These are phyloP conservation scores for Callorhinus ursinus DNA, from an alignment of 2,113 vertebrate genomes.

Conservation along the genomic window DNA sequence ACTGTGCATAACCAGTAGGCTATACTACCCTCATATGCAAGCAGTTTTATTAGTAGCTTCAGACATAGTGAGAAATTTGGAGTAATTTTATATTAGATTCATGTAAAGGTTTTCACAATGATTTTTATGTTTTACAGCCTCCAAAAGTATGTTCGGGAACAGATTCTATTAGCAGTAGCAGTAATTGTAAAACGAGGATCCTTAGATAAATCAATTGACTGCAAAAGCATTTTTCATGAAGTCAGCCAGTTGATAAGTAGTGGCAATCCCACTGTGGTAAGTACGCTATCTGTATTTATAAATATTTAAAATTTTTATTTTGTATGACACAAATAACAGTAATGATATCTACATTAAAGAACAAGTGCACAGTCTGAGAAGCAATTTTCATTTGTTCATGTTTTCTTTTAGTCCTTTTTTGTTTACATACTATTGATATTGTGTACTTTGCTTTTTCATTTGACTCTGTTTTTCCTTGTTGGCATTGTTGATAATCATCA, in stretches of 20 bases:
- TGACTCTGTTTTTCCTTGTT: conserved; percentile 50
- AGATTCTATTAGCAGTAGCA: conserved; percentile 97
- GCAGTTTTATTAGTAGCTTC: not conserved
- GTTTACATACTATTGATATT: not conserved
- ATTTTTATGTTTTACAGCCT: conserved; percentile 88
- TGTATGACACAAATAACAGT: not conserved
- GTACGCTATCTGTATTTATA: conserved; percentile 70
- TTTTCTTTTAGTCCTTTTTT: not conserved
- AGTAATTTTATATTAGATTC: conserved; percentile 22
- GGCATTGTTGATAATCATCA: not conserved
- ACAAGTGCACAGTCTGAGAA: not conserved
- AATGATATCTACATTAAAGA: not conserved
- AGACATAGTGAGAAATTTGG: not conserved
- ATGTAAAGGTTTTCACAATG: conserved; percentile 29
- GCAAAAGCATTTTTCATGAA: conserved; percentile 98
- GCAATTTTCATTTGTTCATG: not conserved
- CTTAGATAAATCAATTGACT: conserved; percentile 97
- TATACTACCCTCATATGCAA: not conserved
- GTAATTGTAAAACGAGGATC: conserved; percentile 99
- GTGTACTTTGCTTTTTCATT: not conserved
- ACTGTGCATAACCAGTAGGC: not conserved
- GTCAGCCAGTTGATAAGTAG: conserved; percentile 98
- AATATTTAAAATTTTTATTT: conserved; percentile 13
- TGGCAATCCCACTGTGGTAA: conserved; percentile 97
- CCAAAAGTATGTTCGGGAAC: conserved; percentile 98